Conservation (phyloP, 2,113 vertebrate species). For the Capreolus pygargus region DNA sequence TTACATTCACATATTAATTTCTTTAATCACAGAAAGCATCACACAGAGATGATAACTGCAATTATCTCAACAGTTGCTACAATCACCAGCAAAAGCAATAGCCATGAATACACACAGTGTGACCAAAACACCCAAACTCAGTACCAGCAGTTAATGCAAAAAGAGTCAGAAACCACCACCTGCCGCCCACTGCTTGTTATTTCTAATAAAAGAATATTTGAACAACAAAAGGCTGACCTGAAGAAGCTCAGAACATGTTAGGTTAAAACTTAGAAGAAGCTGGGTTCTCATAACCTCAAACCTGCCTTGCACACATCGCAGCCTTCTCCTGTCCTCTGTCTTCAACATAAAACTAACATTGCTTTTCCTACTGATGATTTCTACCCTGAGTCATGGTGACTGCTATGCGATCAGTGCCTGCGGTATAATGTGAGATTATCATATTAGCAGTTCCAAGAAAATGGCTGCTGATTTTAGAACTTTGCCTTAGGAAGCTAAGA, state of each 20-base stretch:
- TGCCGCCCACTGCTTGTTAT: neutral
- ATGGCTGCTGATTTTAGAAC: neutral
- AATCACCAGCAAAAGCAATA: neutral
- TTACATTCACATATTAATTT: constrained; percentile 30
- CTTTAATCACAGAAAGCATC: constrained; percentile 6
- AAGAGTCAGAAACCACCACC: neutral
- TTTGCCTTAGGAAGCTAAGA: neutral
- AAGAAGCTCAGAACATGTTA: neutral
- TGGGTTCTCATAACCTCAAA: neutral
- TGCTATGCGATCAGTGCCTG: neutral
- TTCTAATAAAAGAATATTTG: neutral
- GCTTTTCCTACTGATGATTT: neutral
- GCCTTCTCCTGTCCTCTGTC: neutral
- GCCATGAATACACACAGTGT: neutral
- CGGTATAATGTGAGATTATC: neutral
- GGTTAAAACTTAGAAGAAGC: neutral
- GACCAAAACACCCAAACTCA: neutral
- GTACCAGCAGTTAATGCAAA: neutral
- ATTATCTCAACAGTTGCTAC: neutral
- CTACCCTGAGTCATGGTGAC: neutral
- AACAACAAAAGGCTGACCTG: neutral
- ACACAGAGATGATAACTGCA: neutral
- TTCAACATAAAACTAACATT: neutral
- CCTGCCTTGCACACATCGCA: neutral
- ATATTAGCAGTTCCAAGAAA: neutral